Evolutionary conservation across 2,113 vertebrate genomes (phyloP).

Genomic region (Pao palembangensis): DNA sequence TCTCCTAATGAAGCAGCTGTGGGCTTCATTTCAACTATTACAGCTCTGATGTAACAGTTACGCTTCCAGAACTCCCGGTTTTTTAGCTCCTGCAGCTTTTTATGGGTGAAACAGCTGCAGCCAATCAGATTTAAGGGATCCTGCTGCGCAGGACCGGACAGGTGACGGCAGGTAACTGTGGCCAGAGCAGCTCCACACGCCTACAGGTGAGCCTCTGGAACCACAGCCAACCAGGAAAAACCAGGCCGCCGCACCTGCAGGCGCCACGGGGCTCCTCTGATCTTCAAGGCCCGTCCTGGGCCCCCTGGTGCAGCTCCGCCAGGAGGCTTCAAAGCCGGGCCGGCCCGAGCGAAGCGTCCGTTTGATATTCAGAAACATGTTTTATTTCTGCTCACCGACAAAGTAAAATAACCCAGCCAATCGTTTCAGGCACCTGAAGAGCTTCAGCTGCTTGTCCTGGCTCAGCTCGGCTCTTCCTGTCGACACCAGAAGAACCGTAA

Average conservation of each 20-base stretch:
- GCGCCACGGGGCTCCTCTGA: too few species aligned
- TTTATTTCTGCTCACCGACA: not conserved
- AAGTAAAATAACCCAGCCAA: not conserved
- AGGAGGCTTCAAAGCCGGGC: not conserved
- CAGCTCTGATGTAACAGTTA: constrained; percentile 61
- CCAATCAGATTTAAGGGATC: not conserved
- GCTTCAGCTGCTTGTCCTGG: not conserved
- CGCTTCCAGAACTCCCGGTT: constrained; percentile 1
- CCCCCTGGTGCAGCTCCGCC: not conserved
- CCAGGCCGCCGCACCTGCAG: too few species aligned
- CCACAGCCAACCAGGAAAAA: too few species aligned
- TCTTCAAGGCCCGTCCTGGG: too few species aligned
- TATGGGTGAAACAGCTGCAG: too few species aligned
- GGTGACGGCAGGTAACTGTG: too few species aligned
- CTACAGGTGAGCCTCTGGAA: too few species aligned
- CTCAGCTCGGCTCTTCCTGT: not conserved
- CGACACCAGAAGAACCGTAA: too few species aligned
- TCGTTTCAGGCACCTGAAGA: not conserved
- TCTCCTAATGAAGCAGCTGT: constrained; percentile 25
- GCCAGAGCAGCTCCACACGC: too few species aligned
- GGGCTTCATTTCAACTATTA: constrained; percentile 22
- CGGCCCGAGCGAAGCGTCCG: not conserved
- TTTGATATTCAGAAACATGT: not conserved
- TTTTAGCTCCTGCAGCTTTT: not conserved
- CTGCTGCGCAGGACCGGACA: too few species aligned